Base-by-base conservation (phyloP, 2,113 vertebrate genomes). In the Tachuris rubrigastra region DNA sequence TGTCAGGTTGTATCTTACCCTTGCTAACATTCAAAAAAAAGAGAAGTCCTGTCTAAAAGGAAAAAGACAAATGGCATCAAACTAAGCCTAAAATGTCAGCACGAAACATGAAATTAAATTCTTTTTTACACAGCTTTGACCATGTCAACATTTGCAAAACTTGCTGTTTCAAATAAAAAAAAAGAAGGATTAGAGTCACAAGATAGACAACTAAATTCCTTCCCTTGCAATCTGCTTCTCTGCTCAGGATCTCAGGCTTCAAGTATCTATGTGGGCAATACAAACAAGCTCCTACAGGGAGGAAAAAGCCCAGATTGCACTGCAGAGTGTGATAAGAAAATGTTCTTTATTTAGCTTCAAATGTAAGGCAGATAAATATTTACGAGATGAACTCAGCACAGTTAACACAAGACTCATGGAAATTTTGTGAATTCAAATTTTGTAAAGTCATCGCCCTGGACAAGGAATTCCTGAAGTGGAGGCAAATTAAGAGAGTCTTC, bases 321-420 rank as follows among this genome's bases (percentile, higher is more conserved):
- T 35, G 19, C 65, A 46, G 72, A 56, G 22, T 1, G 3, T 39
- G 28, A 28, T 49, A 78, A 82, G 37, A 72, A 93, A 60, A 27
- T 5, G 19, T n/a, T 89, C 52, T 72, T 77, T 49, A 68, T 86
- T 92, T 87, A 68, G 30, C 65, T 73, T 90, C 68, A 86, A 87
- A 84, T 14, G 17, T 28, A 84, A 92, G 24, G 76, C 72, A 94
- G 85, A 63, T 77, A 93, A 92, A 88, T 62, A 81, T 90, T 90
- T 92, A 89, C 30, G 69, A 60, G 59, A 73, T 91, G 52, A 80
- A 13, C 35, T 44, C 20, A 66, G 78, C 55, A 53, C 23, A 62
- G 28, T 60, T 72, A 82, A 60, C 69, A 82, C 21, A 71, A 89
- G 37, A 46, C 28, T 63, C 33, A 27, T 18, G 35, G 62, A 56